Evolutionary conservation across 1,140 invertebrate species (phyloP), one percentile per base, ranked within the genome.

Genomic region (Asbolus verrucosus): DNA sequence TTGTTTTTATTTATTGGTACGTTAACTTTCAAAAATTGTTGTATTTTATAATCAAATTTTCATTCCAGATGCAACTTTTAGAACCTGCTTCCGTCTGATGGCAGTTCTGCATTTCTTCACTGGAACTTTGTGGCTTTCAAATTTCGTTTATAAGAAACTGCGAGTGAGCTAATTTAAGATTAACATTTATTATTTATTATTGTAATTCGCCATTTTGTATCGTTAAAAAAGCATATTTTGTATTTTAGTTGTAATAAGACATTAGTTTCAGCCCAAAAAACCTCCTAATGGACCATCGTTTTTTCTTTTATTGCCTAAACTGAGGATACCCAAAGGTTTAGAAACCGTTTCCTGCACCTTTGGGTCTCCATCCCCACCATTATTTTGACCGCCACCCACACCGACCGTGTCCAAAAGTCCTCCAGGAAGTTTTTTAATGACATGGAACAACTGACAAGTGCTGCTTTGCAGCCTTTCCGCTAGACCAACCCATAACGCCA

Each of bases 401-500:
- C n/a, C n/a, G n/a, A n/a, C n/a, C n/a, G n/a, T n/a, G 6, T 36
- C 33, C 5, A 2, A 36, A 36, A 11, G n/a, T 72, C 65, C 66
- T 70, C 70, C 4, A 77, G 16, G 31, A 69, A 31, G 16, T 62
- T 27, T 54, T 76, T 71, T 0, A 77, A 21, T 3, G n/a, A 74
- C 73, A 16, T 75, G 71, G 15, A 81, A 73, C 65, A 79, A 75
- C 21, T 80, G 72, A 65, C 87, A 89, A 8, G 78, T 74, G 0
- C 81, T 74, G 54, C 84, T 85, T 73, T 82, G 82, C 4, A 88
- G 73, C 63, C 85, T 80, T 50, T 86, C 80, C 1, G 82, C 74
- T 0, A 85, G 75, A 13, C 85, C 88, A 0, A 85, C 83, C 85
- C 88, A 85, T 0, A 89, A 74, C 30, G 82, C 88, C 78, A 90